Evolutionary conservation across 2,888 invertebrate genomes (phyloP).

Genomic region (Melanargia galathea): DNA sequence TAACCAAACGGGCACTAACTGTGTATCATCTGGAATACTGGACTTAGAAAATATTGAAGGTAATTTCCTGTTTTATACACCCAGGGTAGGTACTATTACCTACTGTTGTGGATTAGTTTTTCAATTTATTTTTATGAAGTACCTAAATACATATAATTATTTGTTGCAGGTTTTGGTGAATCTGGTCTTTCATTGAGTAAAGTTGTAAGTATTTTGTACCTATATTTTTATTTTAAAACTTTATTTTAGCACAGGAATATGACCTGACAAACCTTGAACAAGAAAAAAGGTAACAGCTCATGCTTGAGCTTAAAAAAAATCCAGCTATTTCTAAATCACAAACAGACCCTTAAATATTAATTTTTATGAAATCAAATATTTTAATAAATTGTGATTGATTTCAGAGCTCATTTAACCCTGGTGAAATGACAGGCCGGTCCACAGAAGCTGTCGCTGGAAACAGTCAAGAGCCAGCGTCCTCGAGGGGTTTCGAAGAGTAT

Average conservation of each 20-base stretch:
- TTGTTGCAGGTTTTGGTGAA: conserved; percentile 63
- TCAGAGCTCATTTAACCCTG: conserved; percentile 69
- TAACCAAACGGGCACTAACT: conserved; percentile 48
- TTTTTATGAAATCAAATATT: not conserved
- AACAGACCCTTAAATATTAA: not conserved
- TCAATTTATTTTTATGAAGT: too few species aligned
- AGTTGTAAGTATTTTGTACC: conserved; percentile 56
- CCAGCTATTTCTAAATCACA: too few species aligned
- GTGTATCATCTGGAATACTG: conserved; percentile 70
- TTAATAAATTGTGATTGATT: not conserved
- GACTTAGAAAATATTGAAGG: conserved; percentile 71
- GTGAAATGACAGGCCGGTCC: conserved; percentile 74
- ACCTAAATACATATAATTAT: too few species aligned
- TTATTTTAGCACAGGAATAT: not conserved
- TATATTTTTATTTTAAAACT: not conserved
- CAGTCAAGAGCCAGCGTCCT: conserved; percentile 24
- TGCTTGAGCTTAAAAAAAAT: too few species aligned
- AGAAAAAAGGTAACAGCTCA: too few species aligned
- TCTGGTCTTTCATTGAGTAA: conserved; percentile 60
- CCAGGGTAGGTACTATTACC: too few species aligned
- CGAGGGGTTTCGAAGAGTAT: conserved; percentile 45
- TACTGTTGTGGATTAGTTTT: too few species aligned
- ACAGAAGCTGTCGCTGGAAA: conserved; percentile 61
- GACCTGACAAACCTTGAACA: too few species aligned
- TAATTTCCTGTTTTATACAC: conserved; percentile 42